Base-by-base conservation (phyloP, 2,888 invertebrate genomes). In the Nomada fucata region DNA sequence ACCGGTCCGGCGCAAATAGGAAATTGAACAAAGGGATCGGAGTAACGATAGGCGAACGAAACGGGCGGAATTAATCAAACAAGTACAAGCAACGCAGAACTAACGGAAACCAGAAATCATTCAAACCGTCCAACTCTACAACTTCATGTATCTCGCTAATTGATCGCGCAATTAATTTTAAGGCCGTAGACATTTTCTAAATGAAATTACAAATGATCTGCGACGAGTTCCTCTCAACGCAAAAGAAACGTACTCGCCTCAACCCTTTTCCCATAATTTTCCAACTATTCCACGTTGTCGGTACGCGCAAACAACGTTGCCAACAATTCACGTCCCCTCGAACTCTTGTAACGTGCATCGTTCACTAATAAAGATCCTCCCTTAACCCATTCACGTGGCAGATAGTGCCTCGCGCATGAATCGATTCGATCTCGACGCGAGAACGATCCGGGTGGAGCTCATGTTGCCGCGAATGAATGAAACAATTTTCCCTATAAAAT, bases 401-500 rank as follows among this genome's bases (percentile, higher is more conserved):
- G 26, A 64, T 47, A 50, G 59, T 70, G 15, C 64, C 57, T 26
- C 26, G 44, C 29, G 53, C 7, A 11, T 10, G 44, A 64, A 55
- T 57, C 44, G 26, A 57, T 55, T 55, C n/a, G 47, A 59, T 60
- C 69, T 29, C 59, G 69, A 47, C 44, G 13, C n/a, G 50, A 67
- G 63, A 67, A 55, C 57, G 50, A 59, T 50, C 42, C 63, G 11
- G n/a, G 15, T 18, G 29, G 9, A 29, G 11, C 15, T n/a, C 26
- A 72, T 18, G 18, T 53, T 15, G 15, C 11, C 23, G 26, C n/a
- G 42, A n/a, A 72, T 44, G 42, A n/a, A 72, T 55, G 63, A 55
- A 52, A 72, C 53, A 50, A 63, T 53, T 44, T 72, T n/a, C 53
- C 10, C 53, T 18, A 55, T 72, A 42, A 63, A 72, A 53, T 53